Evolutionary conservation across 2,888 invertebrate species (phyloP), one percentile per base, ranked within the genome.

Genomic region (Stictocephala bisonia): DNA sequence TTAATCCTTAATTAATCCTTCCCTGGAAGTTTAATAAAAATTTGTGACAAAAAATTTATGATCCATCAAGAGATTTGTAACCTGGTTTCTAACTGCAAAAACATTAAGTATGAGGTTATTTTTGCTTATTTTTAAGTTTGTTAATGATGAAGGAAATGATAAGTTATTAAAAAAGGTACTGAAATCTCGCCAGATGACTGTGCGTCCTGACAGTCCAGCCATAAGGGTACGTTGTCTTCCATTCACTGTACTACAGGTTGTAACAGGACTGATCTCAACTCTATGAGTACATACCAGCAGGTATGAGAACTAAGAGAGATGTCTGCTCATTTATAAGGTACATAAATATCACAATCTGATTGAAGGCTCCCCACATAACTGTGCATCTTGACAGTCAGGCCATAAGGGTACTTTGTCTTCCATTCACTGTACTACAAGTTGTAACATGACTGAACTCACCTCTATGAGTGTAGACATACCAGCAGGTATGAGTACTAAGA

Each of bases 301-400:
- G 98, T 44, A 95, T 86, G 0, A 97, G 84, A 41, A 99, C 93
- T 56, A 99, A 85, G 75, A 97, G 83, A 6, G 97, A 97, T 0
- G 98, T 96, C 78, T 93, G 91, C 84, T 97, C 95, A 81, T 99
- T 97, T 78, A 95, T 80, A 24, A 99, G 87, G 83, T 97, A 99
- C 51, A 98, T 86, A 84, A 98, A 96, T 79, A 99, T 91, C 29
- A 99, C 88, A 24, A 91, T 86, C 84, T 96, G 95, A 73, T 35
- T 71, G 4, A 27, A 51, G 13, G 22, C 27, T 58, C 1, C 13
- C 22, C 22, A 3, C 11, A 56, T n/a, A 27, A 11, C 15, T 13
- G 11, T 18, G 4, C 18, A 0, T 24, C 35, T 24, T 20, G 27
- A 15, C 7, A 29, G 26, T 13, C 18, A 20, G n/a, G 15, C 9